Conservation (phyloP, 1,140 invertebrate genomes). For the Halotydeus destructor region DNA sequence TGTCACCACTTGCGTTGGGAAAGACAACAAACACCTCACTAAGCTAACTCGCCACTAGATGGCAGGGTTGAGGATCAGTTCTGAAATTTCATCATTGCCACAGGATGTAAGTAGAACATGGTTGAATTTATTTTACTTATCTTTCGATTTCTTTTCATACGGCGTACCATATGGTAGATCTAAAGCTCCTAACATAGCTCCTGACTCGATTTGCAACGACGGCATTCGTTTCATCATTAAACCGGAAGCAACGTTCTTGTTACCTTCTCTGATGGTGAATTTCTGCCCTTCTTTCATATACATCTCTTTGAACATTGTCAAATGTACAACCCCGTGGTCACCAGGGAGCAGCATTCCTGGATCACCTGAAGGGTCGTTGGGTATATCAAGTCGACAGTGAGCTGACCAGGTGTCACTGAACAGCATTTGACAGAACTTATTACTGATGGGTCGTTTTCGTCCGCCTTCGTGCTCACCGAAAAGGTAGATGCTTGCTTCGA, state of each 20-base stretch:
- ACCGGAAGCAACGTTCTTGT: constrained; percentile 37
- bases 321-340: constrained; percentile 16
- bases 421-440: background rate
- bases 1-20: no score
- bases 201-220: no score
- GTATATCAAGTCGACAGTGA: constrained; percentile 4
- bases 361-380: constrained; percentile 38
- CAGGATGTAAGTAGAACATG: no score
- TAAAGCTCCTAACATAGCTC: no score
- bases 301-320: constrained; percentile 32
- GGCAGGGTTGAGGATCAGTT: no score
- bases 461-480: constrained; percentile 10
- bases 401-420: background rate
- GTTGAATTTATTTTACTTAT: no score
- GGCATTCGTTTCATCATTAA: constrained; percentile 58
- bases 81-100: no score
- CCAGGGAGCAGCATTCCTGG: constrained; percentile 11
- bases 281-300: constrained; percentile 7
- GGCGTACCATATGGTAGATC: no score
- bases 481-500: constrained; percentile 10
- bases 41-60: no score
- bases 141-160: no score
- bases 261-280: constrained; percentile 6
- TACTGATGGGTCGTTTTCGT: background rate
- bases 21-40: no score